Conservation (phyloP, 2,113 vertebrate genomes). For the Sander vitreus region DNA sequence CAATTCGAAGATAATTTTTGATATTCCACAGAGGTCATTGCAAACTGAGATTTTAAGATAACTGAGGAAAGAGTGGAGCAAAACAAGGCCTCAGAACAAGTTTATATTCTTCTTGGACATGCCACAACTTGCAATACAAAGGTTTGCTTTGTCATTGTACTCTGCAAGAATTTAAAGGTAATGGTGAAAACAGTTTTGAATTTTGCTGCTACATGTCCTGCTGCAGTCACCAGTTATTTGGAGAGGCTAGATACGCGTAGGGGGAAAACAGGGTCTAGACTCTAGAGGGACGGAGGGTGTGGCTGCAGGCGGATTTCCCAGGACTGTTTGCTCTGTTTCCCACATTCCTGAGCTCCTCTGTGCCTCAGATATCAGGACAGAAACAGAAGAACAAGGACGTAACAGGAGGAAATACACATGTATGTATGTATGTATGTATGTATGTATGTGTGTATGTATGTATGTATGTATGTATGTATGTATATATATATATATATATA, state of each 20-base stretch:
- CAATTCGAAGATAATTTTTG: not conserved
- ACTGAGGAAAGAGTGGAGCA: not conserved
- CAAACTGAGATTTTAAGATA: not conserved
- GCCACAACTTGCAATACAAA: not conserved
- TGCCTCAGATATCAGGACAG: constrained; percentile 45
- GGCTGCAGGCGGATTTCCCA: constrained; percentile 50
- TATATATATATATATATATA: too few species aligned
- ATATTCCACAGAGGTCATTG: not conserved
- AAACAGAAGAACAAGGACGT: not conserved
- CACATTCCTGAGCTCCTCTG: constrained; percentile 64
- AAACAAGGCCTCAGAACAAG: not conserved
- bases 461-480: too few species aligned
- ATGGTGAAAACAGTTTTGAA: not conserved
- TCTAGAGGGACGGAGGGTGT: constrained; percentile 15
- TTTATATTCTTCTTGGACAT: not conserved
- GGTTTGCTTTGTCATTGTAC: not conserved
- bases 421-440: too few species aligned
- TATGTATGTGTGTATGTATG: too few species aligned
- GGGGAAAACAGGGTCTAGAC: not conserved
- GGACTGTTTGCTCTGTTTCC: constrained; percentile 37
- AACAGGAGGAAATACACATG: constrained; percentile 4
- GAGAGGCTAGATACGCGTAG: not conserved
- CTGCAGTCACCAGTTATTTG: constrained; percentile 15
- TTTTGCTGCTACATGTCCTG: constrained; percentile 9
- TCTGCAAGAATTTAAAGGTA: not conserved